Base-by-base conservation (phyloP, 53 echinoderm and acorn worm species). In the Patiria pectinifera region DNA sequence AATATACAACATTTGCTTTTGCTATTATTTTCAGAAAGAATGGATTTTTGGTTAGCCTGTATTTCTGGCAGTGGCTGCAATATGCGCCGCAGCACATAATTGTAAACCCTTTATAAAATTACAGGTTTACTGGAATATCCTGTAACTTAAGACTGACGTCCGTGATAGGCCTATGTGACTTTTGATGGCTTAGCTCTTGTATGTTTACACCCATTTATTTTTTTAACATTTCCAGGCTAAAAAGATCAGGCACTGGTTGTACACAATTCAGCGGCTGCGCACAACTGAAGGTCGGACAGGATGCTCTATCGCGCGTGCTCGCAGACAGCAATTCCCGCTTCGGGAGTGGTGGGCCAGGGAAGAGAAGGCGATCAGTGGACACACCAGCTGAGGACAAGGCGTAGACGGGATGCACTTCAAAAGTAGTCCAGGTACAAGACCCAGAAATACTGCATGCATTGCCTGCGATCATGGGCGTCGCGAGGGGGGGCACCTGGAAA, bases 321-420 rank as follows among this genome's bases (percentile, higher is more conserved):
- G 84, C 80, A 11, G 71, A 60, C 14, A n/a, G 48, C 26, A 74
- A 80, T 47, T 92, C 92, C 22, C 81, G 80, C 70, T 92, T 92
- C 80, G 92, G 92, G 24, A 47, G 80, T 48, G 72, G 86, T 11
- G 92, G 92, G 45, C 92, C 92, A 24, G 92, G 92, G 19, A 92
- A 80, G 81, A 92, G 92, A 81, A 92, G 81, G 86, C 59, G 92
- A 92, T 92, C 92, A 14, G 86, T 80, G 66, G 92, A 92, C 70
- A 80, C 87, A 7, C 77, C 59, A 18, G 87, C 71, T 11, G 72
- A 74, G 48, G 48, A 77, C n/a, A 44, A 87, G 87, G 87, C 78
- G 60, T 87, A 87, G 61, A 87, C 2, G 43, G 53, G 77, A 87
- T 78, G 49, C 53, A 24, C 9, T 4, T 4, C 66, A 66, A 16